A percentile compares a stretch with the other conserved stretches of the same genome.
phyloP scores from a whole-genome alignment of 2,113 vertebrate genomes.

The Lasiurus cinereus region DNA sequence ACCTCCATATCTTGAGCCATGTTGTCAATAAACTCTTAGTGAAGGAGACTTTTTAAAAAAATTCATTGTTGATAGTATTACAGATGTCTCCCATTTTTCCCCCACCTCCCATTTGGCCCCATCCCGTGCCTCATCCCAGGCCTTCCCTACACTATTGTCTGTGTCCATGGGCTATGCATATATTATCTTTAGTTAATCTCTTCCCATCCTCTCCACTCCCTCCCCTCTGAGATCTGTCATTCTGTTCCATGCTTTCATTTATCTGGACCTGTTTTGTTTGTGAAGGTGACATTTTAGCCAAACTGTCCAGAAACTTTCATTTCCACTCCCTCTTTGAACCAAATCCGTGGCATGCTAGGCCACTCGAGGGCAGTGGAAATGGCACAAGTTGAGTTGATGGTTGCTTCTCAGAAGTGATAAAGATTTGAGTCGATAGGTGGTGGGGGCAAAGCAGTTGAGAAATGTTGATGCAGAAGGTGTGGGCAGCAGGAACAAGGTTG shows the following conservation, averaged over 20 bases:
- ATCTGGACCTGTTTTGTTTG: no score
- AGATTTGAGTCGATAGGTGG: not conserved
- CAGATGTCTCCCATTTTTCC: no score
- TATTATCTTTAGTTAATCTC: no score
- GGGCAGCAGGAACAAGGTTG: not conserved
- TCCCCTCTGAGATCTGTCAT: no score
- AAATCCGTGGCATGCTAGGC: not conserved
- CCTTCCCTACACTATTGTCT: no score
- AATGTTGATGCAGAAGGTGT: not conserved
- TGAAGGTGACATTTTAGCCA: not conserved
- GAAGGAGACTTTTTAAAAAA: not conserved
- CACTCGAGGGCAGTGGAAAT: not conserved
- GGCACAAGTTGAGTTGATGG: not conserved
- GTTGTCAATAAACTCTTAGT: not conserved
- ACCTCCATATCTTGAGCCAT: not conserved
- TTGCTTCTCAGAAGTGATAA: not conserved
- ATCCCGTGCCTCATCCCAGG: no score
- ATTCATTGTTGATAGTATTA: no score
- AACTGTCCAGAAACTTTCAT: not conserved
- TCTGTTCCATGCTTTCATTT: no score
- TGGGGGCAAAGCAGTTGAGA: not conserved
- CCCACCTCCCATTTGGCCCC: no score
- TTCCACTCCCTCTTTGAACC: not conserved
- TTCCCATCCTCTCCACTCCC: no score
- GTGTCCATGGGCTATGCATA: no score